These are phyloP conservation scores for Speoplatyrhinus poulsoni DNA, from an alignment of 2,113 vertebrate species.

Conservation along the genomic window DNA sequence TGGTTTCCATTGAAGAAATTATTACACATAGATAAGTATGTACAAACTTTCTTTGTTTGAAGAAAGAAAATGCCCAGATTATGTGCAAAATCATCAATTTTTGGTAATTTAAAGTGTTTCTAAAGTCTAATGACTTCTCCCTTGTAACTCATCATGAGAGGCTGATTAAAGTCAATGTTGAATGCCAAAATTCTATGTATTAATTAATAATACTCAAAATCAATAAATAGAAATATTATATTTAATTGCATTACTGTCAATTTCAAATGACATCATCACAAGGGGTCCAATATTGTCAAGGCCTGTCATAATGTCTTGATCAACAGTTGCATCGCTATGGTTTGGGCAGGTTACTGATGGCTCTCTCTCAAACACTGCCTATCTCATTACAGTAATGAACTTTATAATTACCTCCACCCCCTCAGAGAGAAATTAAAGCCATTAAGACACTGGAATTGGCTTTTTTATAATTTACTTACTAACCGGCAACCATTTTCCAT, in stretches of 20 bases:
- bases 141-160: too few species aligned
- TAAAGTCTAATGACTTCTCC: too few species aligned
- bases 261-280: conserved; percentile 34
- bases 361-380: conserved; percentile 71
- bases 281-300: conserved; percentile 46
- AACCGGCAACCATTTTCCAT: conserved; percentile 79
- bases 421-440: conserved; percentile 75
- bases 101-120: too few species aligned
- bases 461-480: conserved; percentile 82
- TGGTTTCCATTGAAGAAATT: too few species aligned
- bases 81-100: too few species aligned
- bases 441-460: conserved; percentile 79
- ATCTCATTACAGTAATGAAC: conserved; percentile 83
- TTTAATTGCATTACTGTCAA: too few species aligned
- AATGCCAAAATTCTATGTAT: too few species aligned
- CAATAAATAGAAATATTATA: too few species aligned
- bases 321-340: conserved; percentile 67
- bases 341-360: conserved; percentile 65
- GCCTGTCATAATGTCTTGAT: conserved; percentile 69
- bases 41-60: not conserved
- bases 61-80: not conserved
- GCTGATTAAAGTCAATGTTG: too few species aligned
- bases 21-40: not conserved
- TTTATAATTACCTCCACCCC: conserved; percentile 82
- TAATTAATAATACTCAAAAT: too few species aligned